A percentile compares a stretch with the other conserved stretches of the same genome.
These are phyloP conservation scores for Drosophila elegans DNA, from an alignment of 1,140 invertebrate species.

Conservation along the genomic window DNA sequence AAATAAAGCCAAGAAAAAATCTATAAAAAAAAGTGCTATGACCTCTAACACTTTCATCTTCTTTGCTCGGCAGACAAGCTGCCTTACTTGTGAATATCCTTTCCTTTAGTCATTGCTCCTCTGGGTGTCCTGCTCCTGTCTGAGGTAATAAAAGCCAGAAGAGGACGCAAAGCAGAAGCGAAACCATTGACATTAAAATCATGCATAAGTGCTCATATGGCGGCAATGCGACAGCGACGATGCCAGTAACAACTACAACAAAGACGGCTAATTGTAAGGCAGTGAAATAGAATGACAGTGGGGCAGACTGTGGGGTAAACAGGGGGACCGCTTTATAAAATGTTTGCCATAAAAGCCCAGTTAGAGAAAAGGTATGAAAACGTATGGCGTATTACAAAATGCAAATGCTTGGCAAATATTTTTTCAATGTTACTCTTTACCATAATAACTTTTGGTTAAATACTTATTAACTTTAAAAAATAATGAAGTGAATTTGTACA, in stretches of 20 bases:
- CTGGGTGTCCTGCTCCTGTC: conserved; percentile 39
- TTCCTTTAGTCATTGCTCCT: conserved; percentile 28
- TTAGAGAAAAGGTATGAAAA: conserved; percentile 18
- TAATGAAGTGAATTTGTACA: too few species aligned
- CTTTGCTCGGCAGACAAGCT: conserved; percentile 61
- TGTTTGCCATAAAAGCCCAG: conserved; percentile 18
- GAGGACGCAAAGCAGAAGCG: conserved; percentile 35
- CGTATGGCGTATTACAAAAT: conserved; percentile 15
- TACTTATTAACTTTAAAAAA: too few species aligned
- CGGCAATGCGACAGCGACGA: conserved; percentile 67
- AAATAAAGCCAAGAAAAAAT: conserved; percentile 50
- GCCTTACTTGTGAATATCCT: conserved; percentile 31
- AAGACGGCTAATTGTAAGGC: conserved; percentile 66
- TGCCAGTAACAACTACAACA: conserved; percentile 29
- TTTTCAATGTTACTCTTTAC: too few species aligned
- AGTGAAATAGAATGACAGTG: conserved; percentile 64
- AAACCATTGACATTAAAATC: conserved; percentile 84
- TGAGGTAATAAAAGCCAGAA: conserved; percentile 44
- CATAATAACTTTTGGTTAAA: too few species aligned
- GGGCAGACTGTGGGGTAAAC: conserved; percentile 33
- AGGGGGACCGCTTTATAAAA: conserved; percentile 2
- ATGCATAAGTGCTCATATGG: conserved; percentile 82
- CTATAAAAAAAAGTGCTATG: conserved; percentile 55
- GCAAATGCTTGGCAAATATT: background rate
- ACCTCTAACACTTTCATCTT: conserved; percentile 78